Base-by-base conservation (phyloP, 1,140 invertebrate species). In the Drosophila dunni region DNA sequence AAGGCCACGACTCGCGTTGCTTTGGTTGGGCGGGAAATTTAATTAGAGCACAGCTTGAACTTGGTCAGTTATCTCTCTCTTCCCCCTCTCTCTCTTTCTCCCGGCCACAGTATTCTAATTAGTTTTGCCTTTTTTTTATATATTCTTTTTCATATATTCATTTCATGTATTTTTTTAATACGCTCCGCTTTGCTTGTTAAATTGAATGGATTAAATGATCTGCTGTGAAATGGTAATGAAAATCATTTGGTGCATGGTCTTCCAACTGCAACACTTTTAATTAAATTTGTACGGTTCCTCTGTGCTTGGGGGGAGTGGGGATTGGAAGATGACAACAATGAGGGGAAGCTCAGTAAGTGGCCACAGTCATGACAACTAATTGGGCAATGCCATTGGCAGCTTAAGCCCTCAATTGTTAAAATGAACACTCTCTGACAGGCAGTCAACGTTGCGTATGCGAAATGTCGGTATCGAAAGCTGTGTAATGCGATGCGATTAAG, bases 261-360 rank as follows among this genome's bases (percentile, higher is more conserved):
- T 56, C 60, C 56, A 69, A 74, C 66, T 74, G 66, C 71, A 75
- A 57, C 60, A 64, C 46, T 70, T 70, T 75, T 75, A 75, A 75
- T 75, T 75, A 75, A 75, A 75, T 75, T 70, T 71, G 29, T 71
- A 75, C 71, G 53, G 61, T 20, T 11, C 54, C 40, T 54, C 38
- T 34, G 38, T 10, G 33, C 5, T 9, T 10, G 29, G 1, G 0
- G 45, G 13, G 20, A 11, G 13, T 3, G 36, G 13, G 11, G n/a
- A 6, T 33, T 15, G 46, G 20, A 3, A 24, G n/a, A 20, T 33
- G 56, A 2, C 29, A 11, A 29, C 3, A 6, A 29, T 5, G 24
- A 29, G 15, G n/a, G 2, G n/a, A 10, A 38, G 6, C 51, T 33
- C 60, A 15, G 51, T 58, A 33, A 48, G 44, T 63, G 51, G 50